These are phyloP conservation scores for Falco concolor DNA, from an alignment of 2,797 vertebrate genomes.

Conservation along the genomic window DNA sequence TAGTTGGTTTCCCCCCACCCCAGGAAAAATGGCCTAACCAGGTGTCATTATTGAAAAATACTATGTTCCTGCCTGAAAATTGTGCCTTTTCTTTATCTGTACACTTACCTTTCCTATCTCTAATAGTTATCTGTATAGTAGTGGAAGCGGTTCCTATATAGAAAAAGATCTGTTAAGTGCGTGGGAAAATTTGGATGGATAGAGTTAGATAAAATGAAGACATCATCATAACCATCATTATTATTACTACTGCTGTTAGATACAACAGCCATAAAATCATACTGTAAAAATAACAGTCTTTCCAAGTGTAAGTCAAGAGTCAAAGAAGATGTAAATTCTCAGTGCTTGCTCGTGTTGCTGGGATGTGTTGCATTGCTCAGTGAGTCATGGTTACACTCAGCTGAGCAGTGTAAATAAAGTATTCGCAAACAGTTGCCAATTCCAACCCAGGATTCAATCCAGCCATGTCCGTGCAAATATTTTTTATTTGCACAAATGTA, in stretches of 20 bases:
- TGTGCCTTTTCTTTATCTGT: background rate
- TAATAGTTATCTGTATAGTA: background rate
- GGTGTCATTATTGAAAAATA: background rate
- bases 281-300: background rate
- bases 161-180: background rate
- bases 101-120: background rate
- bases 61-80: background rate
- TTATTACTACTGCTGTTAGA: background rate
- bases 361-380: background rate
- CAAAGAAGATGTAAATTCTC: background rate
- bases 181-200: background rate
- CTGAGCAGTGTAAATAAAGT: background rate
- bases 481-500: background rate
- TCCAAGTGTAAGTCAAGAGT: background rate
- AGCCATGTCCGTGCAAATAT: background rate
- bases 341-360: background rate
- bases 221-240: background rate
- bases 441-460: background rate
- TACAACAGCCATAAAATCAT: background rate
- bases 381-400: background rate
- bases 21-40: background rate
- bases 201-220: background rate
- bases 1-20: background rate
- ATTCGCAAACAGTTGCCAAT: background rate
- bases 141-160: background rate